Percentiles rank a stretch among this genome's conserved stretches.
phyloP scores from a whole-genome alignment of 1,140 invertebrate species.

The Vanessa tameamea region DNA sequence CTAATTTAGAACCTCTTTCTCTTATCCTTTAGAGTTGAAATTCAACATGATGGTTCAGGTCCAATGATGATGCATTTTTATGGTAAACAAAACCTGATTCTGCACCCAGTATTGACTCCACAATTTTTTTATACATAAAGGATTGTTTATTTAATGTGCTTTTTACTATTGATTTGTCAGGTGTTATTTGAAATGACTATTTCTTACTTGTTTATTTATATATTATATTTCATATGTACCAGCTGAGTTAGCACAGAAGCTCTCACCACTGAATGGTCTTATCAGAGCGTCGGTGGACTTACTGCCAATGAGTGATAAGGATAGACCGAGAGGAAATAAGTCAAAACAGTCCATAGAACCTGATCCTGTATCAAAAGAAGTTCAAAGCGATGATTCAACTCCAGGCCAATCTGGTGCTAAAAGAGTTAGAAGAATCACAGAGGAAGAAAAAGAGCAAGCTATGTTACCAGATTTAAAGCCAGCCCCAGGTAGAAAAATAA shows the following conservation, averaged over 20 bases:
- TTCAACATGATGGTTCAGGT: too few relatives aligned
- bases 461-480: constrained; percentile 91
- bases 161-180: neutral
- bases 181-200: neutral
- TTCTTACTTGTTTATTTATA: neutral
- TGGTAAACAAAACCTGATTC: too few relatives aligned
- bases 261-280: constrained; percentile 83
- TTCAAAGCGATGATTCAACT: constrained; percentile 57
- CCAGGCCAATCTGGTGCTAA: constrained; percentile 70
- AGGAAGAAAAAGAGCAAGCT: constrained; percentile 85
- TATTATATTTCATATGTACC: constrained; percentile 24
- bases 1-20: too few relatives aligned
- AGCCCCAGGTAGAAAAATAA: constrained; percentile 74
- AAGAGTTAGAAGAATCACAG: constrained; percentile 58
- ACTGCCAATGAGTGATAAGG: constrained; percentile 83
- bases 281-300: constrained; percentile 83
- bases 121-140: too few relatives aligned
- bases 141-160: too few relatives aligned
- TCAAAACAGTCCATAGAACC: constrained; percentile 43
- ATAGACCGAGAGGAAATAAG: constrained; percentile 82
- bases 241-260: constrained; percentile 63
- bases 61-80: too few relatives aligned
- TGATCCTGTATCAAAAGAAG: constrained; percentile 33
- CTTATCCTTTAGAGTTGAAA: too few relatives aligned
- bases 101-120: too few relatives aligned